Conservation (phyloP, 2,888 invertebrate genomes). For the Nephrotoma appendiculata region DNA sequence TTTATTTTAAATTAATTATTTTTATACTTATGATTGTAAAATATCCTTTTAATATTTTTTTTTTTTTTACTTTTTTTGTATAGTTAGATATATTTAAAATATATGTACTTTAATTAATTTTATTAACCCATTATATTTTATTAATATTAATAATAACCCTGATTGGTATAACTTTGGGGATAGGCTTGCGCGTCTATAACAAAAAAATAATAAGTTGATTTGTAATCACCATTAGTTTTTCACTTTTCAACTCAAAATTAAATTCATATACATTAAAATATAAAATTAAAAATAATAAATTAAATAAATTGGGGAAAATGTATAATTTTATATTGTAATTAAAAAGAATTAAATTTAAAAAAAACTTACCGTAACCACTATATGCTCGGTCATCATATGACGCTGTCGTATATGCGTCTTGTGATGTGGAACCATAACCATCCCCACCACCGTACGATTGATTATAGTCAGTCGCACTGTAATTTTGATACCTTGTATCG, state of each 20-base stretch:
- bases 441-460: constrained; percentile 29
- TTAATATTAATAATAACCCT: constrained; percentile 6
- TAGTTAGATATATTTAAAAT: background rate
- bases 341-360: background rate
- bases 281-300: background rate
- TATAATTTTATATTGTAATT: background rate
- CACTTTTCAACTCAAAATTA: background rate
- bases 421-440: constrained; percentile 29
- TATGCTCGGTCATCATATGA: constrained; percentile 30
- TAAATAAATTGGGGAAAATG: background rate
- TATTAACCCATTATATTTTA: constrained; percentile 1
- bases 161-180: constrained; percentile 28
- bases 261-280: background rate
- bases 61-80: background rate
- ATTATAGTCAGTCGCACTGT: constrained; percentile 29
- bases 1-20: background rate
- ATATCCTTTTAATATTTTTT: background rate
- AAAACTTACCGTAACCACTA: constrained; percentile 29
- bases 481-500: constrained; percentile 29
- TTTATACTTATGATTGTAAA: background rate
- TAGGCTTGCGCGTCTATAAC: constrained; percentile 28
- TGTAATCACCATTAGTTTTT: background rate
- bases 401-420: constrained; percentile 28
- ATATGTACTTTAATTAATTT: background rate
- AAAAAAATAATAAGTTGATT: background rate